A percentile compares a stretch with the other conserved stretches of the same genome.
Evolutionary conservation across 2,797 vertebrate species (phyloP).

Genomic region (Coreius guichenoti): DNA sequence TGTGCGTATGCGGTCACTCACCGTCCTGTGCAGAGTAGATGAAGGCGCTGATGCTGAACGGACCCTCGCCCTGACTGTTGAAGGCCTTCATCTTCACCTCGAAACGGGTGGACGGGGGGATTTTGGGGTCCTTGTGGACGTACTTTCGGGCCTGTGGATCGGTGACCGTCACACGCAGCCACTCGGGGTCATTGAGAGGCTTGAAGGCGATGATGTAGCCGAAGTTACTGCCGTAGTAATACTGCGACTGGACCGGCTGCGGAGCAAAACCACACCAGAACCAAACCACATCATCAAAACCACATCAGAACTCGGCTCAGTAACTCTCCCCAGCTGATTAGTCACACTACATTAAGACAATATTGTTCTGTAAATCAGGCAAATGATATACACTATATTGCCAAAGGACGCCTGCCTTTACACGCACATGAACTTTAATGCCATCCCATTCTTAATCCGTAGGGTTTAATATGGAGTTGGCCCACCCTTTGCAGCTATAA

Average conservation of each 20-base stretch:
- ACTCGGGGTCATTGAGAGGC: conserved; percentile 80
- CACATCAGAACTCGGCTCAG: neutral
- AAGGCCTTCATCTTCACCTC: conserved; percentile 95
- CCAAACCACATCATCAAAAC: neutral
- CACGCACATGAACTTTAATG: no score
- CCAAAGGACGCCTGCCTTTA: no score
- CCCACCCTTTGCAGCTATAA: no score
- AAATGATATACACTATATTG: no score
- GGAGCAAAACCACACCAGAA: conserved; percentile 1
- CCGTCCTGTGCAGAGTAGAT: conserved; percentile 91
- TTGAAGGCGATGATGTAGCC: conserved; percentile 96
- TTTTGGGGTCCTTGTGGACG: conserved; percentile 89
- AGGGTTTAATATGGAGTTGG: no score
- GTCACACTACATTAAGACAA: neutral
- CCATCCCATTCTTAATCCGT: no score
- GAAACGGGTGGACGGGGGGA: conserved; percentile 85
- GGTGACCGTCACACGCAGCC: conserved; percentile 89
- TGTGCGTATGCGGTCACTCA: conserved; percentile 70
- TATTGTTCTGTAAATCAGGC: no score
- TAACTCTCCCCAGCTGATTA: no score
- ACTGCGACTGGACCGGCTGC: conserved; percentile 92
- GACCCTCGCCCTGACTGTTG: conserved; percentile 91
- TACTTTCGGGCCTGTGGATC: conserved; percentile 87
- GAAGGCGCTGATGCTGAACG: conserved; percentile 86
- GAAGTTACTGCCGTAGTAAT: conserved; percentile 92